Conservation (phyloP, 2,113 vertebrate genomes). For the Petrocephalus microphthalmus region DNA sequence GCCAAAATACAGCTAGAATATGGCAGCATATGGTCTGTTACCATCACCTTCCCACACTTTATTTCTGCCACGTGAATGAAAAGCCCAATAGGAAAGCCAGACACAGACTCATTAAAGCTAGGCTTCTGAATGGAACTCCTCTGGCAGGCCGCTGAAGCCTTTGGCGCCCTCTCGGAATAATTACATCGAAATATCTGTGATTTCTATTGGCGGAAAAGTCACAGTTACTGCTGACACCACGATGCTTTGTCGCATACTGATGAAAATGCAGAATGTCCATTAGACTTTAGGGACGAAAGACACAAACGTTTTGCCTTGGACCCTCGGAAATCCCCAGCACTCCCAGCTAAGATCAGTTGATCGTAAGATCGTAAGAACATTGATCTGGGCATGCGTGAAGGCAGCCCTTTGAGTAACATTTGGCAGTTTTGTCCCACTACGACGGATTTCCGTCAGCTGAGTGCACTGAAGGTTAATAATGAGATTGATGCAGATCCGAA, state of each 20-base stretch:
- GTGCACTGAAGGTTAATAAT: too few species aligned
- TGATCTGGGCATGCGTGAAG: not conserved
- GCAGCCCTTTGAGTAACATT: not conserved
- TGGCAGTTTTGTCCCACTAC: not conserved
- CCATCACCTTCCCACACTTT: not conserved
- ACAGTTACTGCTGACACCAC: constrained; percentile 43
- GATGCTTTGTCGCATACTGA: too few species aligned
- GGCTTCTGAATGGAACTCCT: not conserved
- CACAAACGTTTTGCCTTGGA: not conserved
- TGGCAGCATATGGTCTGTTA: not conserved
- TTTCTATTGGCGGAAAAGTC: not conserved
- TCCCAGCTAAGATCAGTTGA: not conserved
- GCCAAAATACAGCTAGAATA: not conserved
- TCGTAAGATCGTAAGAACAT: not conserved
- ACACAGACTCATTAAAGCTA: not conserved
- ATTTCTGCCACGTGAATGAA: not conserved
- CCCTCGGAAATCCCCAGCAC: not conserved
- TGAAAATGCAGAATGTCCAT: not conserved
- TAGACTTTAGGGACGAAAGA: not conserved
- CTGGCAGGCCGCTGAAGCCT: not conserved
- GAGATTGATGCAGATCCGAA: too few species aligned
- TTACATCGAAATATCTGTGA: not conserved
- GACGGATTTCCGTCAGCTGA: too few species aligned
- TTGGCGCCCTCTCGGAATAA: not conserved
- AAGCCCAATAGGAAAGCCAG: not conserved